Evolutionary conservation across 2,797 vertebrate species (phyloP), one percentile per base, ranked within the genome.

Genomic region (Paratrypauchen microcephalus): DNA sequence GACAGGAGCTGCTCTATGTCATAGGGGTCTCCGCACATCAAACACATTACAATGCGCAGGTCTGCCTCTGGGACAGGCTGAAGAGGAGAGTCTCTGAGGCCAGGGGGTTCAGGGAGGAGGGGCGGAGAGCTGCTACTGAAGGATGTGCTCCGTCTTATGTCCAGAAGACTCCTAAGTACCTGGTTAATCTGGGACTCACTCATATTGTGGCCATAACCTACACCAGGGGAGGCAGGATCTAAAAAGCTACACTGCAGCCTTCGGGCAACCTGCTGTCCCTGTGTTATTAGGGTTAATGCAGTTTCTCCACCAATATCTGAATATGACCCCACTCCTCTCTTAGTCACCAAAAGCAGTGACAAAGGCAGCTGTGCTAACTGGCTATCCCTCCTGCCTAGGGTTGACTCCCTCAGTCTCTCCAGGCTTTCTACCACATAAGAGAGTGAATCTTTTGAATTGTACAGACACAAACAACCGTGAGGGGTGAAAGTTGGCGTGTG

Each of bases 381-480:
- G 91, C 91, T 91, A 71, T 98, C 97, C 81, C 92, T 87, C 66
- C 97, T 85, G 23, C 97, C 94, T 0, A 95, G 56, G 1, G 95
- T 95, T 1, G 93, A 95, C 82, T 98, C 96, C 9, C 96, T 84
- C 62, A 97, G 94, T 82, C 95, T 96, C 76, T 99, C 97, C 12
- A 99, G 94, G 83, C 97, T 98, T 84, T 99, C 97, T 60, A 96
- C 92, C 62, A 99, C 95, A 6, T 99, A 99, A 41, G 95, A 95
- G 13, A 99, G 81, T 0, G 97, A 99, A 69, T 99, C 97, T 87
- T 98, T 99, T 24, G 97, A 98, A 86, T 99, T 99, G 86, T 99
- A 99, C 66, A 99, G 95, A 92, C 97, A 99, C 74, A 99, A 94
- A 76, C 97, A 98, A 62, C 97, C 97, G 0, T 98, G 97, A 4